A percentile compares a stretch with the other conserved stretches of the same genome.
Evolutionary conservation across 2,113 vertebrate genomes (phyloP).

Genomic region (Acanthisitta chloris): DNA sequence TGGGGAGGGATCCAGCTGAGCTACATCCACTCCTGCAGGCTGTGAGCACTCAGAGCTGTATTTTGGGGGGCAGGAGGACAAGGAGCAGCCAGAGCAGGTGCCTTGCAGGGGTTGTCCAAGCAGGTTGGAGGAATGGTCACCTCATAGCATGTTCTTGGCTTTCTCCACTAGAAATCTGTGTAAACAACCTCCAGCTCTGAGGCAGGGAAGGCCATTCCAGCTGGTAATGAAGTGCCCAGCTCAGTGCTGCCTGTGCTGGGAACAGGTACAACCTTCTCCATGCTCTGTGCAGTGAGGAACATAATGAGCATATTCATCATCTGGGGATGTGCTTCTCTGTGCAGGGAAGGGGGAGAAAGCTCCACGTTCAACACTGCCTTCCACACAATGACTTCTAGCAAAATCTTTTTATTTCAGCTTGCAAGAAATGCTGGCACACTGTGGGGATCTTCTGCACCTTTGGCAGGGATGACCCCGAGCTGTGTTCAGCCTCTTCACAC

Average conservation of each 20-base stretch:
- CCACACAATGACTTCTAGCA: background rate
- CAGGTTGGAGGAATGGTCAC: background rate
- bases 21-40: background rate
- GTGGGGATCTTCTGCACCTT: background rate
- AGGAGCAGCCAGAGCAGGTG: background rate
- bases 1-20: background rate
- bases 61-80: background rate
- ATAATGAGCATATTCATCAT: background rate
- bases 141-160: background rate
- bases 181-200: background rate
- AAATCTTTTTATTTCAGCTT: background rate
- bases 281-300: background rate
- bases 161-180: background rate
- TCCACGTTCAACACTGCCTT: background rate
- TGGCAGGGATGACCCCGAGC: background rate
- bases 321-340: background rate
- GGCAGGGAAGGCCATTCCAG: background rate
- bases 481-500: background rate
- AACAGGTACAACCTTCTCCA: background rate
- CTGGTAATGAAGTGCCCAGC: background rate
- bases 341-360: background rate
- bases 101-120: background rate
- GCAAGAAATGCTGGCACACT: background rate
- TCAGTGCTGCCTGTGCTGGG: background rate
- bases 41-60: background rate